These are phyloP conservation scores for Lophius americanus DNA, from an alignment of 2,797 vertebrate genomes.

Conservation along the genomic window DNA sequence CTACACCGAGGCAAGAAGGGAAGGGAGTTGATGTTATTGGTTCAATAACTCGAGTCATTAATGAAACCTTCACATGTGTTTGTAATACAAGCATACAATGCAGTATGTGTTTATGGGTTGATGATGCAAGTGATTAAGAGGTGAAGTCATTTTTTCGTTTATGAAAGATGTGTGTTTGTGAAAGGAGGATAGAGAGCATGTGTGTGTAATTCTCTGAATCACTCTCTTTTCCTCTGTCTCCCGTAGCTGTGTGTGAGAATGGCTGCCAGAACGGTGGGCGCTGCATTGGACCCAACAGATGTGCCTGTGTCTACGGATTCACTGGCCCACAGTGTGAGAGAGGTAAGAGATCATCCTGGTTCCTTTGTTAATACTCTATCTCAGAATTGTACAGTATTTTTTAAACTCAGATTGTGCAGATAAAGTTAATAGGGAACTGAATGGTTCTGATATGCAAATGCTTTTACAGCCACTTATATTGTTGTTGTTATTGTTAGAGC, in stretches of 20 bases:
- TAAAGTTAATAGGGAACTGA: too few relatives aligned
- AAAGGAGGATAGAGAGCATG: background rate
- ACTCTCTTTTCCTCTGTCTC: slow-evolving; percentile 18
- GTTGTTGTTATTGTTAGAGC: too few relatives aligned
- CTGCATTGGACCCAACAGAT: slow-evolving; percentile 97
- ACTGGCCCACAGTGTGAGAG: slow-evolving; percentile 98
- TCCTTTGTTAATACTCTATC: background rate
- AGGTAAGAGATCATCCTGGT: slow-evolving; percentile 83
- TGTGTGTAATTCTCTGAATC: slow-evolving; percentile 11
- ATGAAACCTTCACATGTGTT: slow-evolving; percentile 14
- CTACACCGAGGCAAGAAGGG: background rate
- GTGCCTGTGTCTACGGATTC: slow-evolving; percentile 97
- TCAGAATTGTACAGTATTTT: background rate
- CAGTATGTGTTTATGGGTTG: slow-evolving; percentile 18
- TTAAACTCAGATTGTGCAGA: too few relatives aligned
- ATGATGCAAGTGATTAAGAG: slow-evolving; percentile 11
- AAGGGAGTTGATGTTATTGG: background rate
- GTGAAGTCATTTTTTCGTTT: slow-evolving; percentile 25
- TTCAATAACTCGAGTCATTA: slow-evolving; percentile 11
- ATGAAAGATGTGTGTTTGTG: slow-evolving; percentile 16
- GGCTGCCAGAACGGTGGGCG: slow-evolving; percentile 97
- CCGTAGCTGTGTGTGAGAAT: slow-evolving; percentile 93
- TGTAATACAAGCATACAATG: slow-evolving; percentile 17
- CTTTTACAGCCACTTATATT: too few relatives aligned
- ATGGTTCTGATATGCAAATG: too few relatives aligned